Conservation (phyloP, 2,888 invertebrate species). For the Ypsolopha sequella region DNA sequence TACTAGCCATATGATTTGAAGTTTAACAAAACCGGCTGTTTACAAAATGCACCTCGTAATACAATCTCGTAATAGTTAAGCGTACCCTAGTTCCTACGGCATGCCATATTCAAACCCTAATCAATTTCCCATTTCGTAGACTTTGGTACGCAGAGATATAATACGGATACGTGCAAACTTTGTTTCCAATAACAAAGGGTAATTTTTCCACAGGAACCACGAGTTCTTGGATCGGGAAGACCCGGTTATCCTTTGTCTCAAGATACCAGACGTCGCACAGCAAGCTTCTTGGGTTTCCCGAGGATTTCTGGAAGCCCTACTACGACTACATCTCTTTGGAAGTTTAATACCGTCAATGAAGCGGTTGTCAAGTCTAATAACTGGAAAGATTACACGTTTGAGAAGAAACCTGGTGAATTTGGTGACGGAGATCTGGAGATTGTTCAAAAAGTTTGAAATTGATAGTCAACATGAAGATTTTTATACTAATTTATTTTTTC, state of each 20-base stretch:
- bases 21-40: too few relatives aligned
- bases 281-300: conserved; percentile 37
- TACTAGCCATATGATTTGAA: too few relatives aligned
- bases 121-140: too few relatives aligned
- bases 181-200: too few relatives aligned
- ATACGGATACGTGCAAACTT: too few relatives aligned
- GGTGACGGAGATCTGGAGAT: conserved; percentile 12
- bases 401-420: conserved; percentile 22
- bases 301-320: conserved; percentile 30
- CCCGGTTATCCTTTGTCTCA: conserved; percentile 44
- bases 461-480: too few relatives aligned
- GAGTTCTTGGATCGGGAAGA: conserved; percentile 21
- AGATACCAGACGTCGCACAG: conserved; percentile 35
- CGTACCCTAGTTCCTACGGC: too few relatives aligned
- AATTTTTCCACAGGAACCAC: conserved; percentile 23
- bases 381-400: conserved; percentile 48
- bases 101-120: too few relatives aligned
- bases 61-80: too few relatives aligned
- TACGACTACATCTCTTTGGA: conserved; percentile 35
- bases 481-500: too few relatives aligned
- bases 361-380: conserved; percentile 40
- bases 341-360: conserved; percentile 57
- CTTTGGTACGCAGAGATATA: too few relatives aligned
- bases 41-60: too few relatives aligned
- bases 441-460: conserved; percentile 2